phyloP scores from a whole-genome alignment of 2,888 invertebrate genomes.

The Polydrusus cervinus region DNA sequence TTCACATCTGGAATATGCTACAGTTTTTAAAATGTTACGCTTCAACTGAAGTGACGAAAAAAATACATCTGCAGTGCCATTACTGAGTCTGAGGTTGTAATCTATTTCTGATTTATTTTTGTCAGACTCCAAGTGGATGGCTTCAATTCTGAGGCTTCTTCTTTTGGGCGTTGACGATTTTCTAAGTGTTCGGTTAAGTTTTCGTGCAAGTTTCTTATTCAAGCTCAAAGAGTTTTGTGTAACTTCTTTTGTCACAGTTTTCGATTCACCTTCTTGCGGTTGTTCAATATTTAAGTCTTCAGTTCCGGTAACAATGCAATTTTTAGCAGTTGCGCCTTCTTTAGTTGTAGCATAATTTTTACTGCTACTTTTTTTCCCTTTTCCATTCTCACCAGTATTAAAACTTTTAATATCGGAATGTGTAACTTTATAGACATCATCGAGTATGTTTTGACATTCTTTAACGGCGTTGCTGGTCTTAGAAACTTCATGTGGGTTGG shows the following conservation, averaged over 20 bases:
- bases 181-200: not conserved
- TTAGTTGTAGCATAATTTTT: too few species aligned
- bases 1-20: not conserved
- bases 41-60: not conserved
- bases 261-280: too few species aligned
- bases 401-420: too few species aligned
- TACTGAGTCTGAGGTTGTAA: not conserved
- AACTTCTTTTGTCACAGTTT: too few species aligned
- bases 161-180: constrained; percentile 1
- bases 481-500: too few species aligned
- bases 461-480: not conserved
- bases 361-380: too few species aligned
- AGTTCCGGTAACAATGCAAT: too few species aligned
- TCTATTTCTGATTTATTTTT: not conserved
- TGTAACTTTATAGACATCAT: too few species aligned
- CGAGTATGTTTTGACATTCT: not conserved
- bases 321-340: too few species aligned
- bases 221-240: too few species aligned
- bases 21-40: not conserved
- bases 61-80: not conserved
- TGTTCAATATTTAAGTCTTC: too few species aligned
- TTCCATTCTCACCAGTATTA: too few species aligned
- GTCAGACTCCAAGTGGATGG: not conserved
- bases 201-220: not conserved
- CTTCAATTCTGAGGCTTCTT: constrained; percentile 6